A percentile compares a stretch with the other conserved stretches of the same genome.
Conservation (phyloP, 2,888 invertebrate species). For the Blastobasis adustella region DNA sequence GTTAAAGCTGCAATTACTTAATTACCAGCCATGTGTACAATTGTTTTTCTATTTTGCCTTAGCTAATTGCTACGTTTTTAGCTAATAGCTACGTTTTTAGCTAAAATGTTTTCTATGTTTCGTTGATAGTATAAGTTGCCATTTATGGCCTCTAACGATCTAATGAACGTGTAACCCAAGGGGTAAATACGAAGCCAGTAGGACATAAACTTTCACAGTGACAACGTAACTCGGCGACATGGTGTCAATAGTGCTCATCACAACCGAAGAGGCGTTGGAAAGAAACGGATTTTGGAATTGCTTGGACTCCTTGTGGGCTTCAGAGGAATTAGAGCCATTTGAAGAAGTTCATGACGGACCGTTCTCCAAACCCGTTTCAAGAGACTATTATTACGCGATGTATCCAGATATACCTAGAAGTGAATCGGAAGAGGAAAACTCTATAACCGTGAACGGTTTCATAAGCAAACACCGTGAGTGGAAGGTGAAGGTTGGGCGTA, state of each 20-base stretch:
- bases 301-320: constrained; percentile 54
- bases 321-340: constrained; percentile 61
- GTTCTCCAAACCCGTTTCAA: constrained; percentile 50
- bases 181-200: too few species aligned
- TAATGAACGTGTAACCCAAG: too few species aligned
- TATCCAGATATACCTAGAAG: constrained; percentile 62
- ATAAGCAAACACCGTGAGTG: constrained; percentile 49
- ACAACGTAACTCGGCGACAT: constrained; percentile 22
- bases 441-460: constrained; percentile 51
- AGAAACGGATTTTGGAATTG: constrained; percentile 58
- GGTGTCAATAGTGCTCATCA: constrained; percentile 56
- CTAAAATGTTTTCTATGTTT: too few species aligned
- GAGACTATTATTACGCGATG: constrained; percentile 56
- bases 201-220: too few species aligned
- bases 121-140: too few species aligned
- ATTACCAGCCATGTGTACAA: too few species aligned
- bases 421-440: constrained; percentile 62
- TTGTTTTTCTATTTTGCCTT: too few species aligned
- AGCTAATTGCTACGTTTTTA: too few species aligned
- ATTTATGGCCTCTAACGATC: too few species aligned
- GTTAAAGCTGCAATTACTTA: too few species aligned
- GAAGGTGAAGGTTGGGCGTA: constrained; percentile 50
- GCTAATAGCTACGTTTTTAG: too few species aligned
- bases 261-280: constrained; percentile 60
- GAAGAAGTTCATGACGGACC: constrained; percentile 55